phyloP scores from a whole-genome alignment of 2,888 invertebrate genomes.

The Autographa pulchrina region DNA sequence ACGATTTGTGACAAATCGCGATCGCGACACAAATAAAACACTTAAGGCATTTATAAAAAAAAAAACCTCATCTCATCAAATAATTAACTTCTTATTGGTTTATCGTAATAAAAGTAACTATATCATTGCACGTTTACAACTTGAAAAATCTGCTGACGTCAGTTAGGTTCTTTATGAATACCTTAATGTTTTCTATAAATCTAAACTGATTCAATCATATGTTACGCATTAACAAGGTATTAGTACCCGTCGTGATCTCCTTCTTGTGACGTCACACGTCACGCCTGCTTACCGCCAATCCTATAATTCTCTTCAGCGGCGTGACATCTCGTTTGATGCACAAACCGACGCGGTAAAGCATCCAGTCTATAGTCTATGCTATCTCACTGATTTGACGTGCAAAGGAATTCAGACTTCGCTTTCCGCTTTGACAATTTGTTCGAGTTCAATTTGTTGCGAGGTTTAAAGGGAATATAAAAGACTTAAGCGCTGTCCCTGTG shows the following conservation, averaged over 20 bases:
- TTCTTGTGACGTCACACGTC: constrained; percentile 41
- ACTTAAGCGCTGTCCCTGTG: background rate
- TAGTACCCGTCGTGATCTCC: constrained; percentile 32
- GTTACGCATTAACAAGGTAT: constrained; percentile 22
- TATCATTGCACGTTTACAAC: too few relatives aligned
- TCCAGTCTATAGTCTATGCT: constrained; percentile 24
- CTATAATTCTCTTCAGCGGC: constrained; percentile 41
- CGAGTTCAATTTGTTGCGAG: constrained; percentile 8
- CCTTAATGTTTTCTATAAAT: too few relatives aligned
- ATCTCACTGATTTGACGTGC: constrained; percentile 38
- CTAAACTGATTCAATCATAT: too few relatives aligned
- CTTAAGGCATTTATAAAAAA: too few relatives aligned
- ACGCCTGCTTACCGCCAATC: constrained; percentile 30
- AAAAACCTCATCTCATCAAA: too few relatives aligned
- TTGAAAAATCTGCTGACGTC: too few relatives aligned
- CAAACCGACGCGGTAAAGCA: constrained; percentile 36
- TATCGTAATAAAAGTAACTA: too few relatives aligned
- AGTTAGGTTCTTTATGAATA: too few relatives aligned
- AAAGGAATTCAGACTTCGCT: constrained; percentile 41
- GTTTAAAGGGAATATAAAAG: constrained; percentile 11
- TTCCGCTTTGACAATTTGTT: constrained; percentile 28
- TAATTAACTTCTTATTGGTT: too few relatives aligned
- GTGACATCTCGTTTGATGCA: constrained; percentile 41
- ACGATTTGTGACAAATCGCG: too few relatives aligned
- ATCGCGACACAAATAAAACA: too few relatives aligned